These are phyloP conservation scores for Spodoptera frugiperda DNA, from an alignment of 1,140 invertebrate species.

Conservation along the genomic window DNA sequence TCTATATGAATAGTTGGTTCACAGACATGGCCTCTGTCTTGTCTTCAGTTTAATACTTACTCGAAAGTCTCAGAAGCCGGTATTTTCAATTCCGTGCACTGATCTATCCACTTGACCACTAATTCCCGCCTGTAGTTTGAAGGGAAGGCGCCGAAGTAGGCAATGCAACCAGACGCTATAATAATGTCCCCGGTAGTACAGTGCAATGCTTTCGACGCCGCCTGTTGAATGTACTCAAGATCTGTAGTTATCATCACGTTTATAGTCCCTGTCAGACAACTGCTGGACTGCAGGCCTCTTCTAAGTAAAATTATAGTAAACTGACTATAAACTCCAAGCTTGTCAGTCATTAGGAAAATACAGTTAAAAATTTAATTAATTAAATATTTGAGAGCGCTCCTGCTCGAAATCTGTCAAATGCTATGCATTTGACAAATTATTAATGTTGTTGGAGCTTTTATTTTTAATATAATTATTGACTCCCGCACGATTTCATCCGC, in stretches of 20 bases:
- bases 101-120: constrained; percentile 89
- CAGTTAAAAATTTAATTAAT: not conserved
- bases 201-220: constrained; percentile 85
- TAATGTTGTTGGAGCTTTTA: not conserved
- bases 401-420: not conserved
- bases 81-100: constrained; percentile 88
- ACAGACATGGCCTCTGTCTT: too few species aligned
- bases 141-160: constrained; percentile 96
- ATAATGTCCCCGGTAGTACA: constrained; percentile 93
- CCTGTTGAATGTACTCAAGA: constrained; percentile 59
- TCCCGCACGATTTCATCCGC: too few species aligned
- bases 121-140: constrained; percentile 90
- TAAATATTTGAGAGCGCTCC: not conserved
- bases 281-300: too few species aligned
- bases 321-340: too few species aligned
- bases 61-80: constrained; percentile 90
- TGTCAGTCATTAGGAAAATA: too few species aligned
- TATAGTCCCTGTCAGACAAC: not conserved
- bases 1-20: too few species aligned
- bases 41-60: constrained; percentile 61
- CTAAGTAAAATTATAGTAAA: too few species aligned
- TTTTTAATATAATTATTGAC: too few species aligned
- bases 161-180: constrained; percentile 93
- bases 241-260: not conserved
- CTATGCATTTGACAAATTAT: not conserved